These are phyloP conservation scores for Liodrosophila aerea DNA, from an alignment of 2,888 invertebrate species.

Conservation along the genomic window DNA sequence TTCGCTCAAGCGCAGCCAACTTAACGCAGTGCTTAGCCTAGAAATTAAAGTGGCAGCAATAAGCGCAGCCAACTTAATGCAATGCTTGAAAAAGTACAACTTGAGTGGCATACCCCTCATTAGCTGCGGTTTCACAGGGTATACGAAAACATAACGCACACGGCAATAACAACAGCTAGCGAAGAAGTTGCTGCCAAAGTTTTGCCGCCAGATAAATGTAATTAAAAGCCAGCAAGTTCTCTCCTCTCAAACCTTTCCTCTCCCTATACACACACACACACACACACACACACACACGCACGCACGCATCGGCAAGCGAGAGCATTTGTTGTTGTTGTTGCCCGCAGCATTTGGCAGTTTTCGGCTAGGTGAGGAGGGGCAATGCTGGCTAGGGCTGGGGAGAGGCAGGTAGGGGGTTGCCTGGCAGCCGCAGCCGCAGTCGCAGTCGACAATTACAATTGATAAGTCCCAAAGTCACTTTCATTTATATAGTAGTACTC, in stretches of 20 bases:
- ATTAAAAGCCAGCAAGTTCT: constrained; percentile 57
- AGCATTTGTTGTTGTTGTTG: constrained; percentile 57
- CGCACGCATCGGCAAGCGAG: constrained; percentile 22
- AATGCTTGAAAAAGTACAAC: too few relatives aligned
- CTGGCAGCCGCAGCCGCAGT: constrained; percentile 10
- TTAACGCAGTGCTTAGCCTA: background rate
- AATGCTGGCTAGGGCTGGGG: background rate
- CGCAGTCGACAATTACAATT: constrained; percentile 67
- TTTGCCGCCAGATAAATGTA: constrained; percentile 68
- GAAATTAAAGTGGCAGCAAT: too few relatives aligned
- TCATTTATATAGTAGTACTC: constrained; percentile 51
- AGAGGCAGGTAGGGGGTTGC: background rate
- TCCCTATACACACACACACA: constrained; percentile 6
- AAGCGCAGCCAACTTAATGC: constrained; percentile 8
- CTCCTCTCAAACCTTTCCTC: background rate
- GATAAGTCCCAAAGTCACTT: constrained; percentile 76
- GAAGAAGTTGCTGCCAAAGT: constrained; percentile 52
- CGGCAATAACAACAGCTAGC: constrained; percentile 22
- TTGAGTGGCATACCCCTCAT: background rate
- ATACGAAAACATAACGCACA: constrained; percentile 39
- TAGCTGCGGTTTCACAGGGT: constrained; percentile 14
- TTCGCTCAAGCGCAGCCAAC: constrained; percentile 6
- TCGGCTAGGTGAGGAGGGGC: constrained; percentile 15
- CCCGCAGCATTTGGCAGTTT: constrained; percentile 62
- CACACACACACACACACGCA: constrained; percentile 15